Evolutionary conservation across 2,888 invertebrate genomes (phyloP).

Genomic region (Cryptophagus acutangulus): DNA sequence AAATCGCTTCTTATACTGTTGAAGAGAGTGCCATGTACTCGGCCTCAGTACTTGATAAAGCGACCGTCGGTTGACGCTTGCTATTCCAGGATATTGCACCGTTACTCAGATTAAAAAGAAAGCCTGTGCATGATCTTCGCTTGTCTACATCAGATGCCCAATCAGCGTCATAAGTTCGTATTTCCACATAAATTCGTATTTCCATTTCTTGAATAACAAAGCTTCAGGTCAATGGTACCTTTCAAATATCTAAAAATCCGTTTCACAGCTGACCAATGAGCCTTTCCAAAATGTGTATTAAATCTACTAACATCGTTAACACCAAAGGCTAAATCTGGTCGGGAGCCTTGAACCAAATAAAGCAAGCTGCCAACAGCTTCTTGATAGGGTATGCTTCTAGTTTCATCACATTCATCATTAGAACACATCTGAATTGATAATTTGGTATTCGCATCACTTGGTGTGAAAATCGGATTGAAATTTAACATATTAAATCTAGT

Average conservation of each 20-base stretch:
- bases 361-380: slow-evolving; percentile 14
- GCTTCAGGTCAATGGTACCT: neutral
- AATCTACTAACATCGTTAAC: slow-evolving; percentile 9
- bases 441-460: slow-evolving; percentile 2
- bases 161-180: slow-evolving; percentile 11
- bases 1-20: slow-evolving; percentile 1
- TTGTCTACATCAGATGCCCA: slow-evolving; percentile 4
- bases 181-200: neutral
- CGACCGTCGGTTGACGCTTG: neutral
- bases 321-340: slow-evolving; percentile 12
- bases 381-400: slow-evolving; percentile 11
- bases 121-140: slow-evolving; percentile 4
- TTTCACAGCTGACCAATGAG: slow-evolving; percentile 11
- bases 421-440: slow-evolving; percentile 8
- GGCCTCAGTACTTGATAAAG: slow-evolving; percentile 1
- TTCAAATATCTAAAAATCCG: slow-evolving; percentile 13
- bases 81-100: slow-evolving; percentile 3
- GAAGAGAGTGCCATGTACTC: slow-evolving; percentile 5
- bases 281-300: slow-evolving; percentile 5
- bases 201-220: neutral
- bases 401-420: neutral
- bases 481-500: slow-evolving; percentile 3
- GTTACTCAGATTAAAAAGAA: slow-evolving; percentile 6
- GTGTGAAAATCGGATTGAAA: slow-evolving; percentile 7
- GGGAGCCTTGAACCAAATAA: slow-evolving; percentile 8